Conservation (phyloP, 2,113 vertebrate species). For the Scatophagus argus region DNA sequence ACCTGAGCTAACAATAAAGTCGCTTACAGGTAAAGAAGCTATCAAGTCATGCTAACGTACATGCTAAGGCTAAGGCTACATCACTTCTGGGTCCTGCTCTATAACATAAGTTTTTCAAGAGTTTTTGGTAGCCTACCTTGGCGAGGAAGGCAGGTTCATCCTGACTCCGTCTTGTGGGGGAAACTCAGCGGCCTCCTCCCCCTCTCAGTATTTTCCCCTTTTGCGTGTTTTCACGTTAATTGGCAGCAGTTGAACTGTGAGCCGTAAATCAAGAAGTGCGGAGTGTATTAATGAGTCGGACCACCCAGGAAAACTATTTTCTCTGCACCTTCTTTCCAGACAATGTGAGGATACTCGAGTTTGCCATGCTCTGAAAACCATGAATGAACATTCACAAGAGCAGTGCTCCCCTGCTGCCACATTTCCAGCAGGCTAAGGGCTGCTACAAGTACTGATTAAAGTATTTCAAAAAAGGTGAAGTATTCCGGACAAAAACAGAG, state of each 20-base stretch:
- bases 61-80: background rate
- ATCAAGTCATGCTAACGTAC: background rate
- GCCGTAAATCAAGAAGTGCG: slow-evolving; percentile 87
- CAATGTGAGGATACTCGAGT: slow-evolving; percentile 82
- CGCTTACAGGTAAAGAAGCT: background rate
- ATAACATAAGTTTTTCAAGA: background rate
- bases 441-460: slow-evolving; percentile 54
- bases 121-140: slow-evolving; percentile 65
- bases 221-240: slow-evolving; percentile 80
- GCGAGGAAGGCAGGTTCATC: slow-evolving; percentile 56
- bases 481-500: slow-evolving; percentile 56
- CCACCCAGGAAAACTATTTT: slow-evolving; percentile 84
- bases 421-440: slow-evolving; percentile 65
- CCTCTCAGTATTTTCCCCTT: slow-evolving; percentile 20
- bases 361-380: slow-evolving; percentile 75
- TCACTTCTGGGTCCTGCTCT: background rate
- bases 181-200: slow-evolving; percentile 54
- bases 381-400: slow-evolving; percentile 81
- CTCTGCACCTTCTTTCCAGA: slow-evolving; percentile 71
- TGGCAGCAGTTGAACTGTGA: slow-evolving; percentile 86
- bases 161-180: slow-evolving; percentile 34
- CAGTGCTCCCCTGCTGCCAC: slow-evolving; percentile 71
- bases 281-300: slow-evolving; percentile 84
- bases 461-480: slow-evolving; percentile 45
- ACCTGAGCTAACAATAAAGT: background rate